A percentile compares a stretch with the other conserved stretches of the same genome.
Conservation (phyloP, 2,113 vertebrate species). For the Arothron firmamentum region DNA sequence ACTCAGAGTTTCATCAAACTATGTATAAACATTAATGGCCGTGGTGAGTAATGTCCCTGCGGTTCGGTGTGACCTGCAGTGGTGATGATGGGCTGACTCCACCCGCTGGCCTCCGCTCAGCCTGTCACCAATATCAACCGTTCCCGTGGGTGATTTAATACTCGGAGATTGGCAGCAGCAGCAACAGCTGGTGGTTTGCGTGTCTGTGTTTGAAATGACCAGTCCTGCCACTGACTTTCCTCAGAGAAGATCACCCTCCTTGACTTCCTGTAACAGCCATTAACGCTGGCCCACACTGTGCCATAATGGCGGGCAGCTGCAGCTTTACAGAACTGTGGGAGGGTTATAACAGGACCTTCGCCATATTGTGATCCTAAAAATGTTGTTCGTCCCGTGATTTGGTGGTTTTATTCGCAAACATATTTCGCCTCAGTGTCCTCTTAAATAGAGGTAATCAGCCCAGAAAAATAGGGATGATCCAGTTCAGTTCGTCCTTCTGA, state of each 20-base stretch:
- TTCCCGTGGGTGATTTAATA: constrained; percentile 4
- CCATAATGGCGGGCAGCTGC: constrained; percentile 69
- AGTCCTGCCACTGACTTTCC: constrained; percentile 46
- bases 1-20: too few relatives aligned
- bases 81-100: too few relatives aligned
- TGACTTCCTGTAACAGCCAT: constrained; percentile 60
- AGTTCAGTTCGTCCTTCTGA: constrained; percentile 13
- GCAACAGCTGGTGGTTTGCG: constrained; percentile 2
- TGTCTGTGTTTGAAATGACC: constrained; percentile 33
- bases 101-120: too few relatives aligned
- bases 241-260: constrained; percentile 57
- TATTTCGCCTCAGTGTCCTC: constrained; percentile 2
- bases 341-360: constrained; percentile 27
- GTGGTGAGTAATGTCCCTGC: too few relatives aligned
- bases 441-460: not conserved
- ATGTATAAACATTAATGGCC: too few relatives aligned
- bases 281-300: constrained; percentile 69
- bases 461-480: not conserved
- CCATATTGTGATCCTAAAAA: constrained; percentile 25
- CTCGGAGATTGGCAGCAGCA: constrained; percentile 6
- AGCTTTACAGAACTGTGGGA: constrained; percentile 56
- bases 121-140: not conserved
- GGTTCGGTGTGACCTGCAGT: too few relatives aligned
- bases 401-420: not conserved
- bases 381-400: constrained; percentile 2